Conservation (phyloP, 2,888 invertebrate genomes). For the Orthosia incerta region DNA sequence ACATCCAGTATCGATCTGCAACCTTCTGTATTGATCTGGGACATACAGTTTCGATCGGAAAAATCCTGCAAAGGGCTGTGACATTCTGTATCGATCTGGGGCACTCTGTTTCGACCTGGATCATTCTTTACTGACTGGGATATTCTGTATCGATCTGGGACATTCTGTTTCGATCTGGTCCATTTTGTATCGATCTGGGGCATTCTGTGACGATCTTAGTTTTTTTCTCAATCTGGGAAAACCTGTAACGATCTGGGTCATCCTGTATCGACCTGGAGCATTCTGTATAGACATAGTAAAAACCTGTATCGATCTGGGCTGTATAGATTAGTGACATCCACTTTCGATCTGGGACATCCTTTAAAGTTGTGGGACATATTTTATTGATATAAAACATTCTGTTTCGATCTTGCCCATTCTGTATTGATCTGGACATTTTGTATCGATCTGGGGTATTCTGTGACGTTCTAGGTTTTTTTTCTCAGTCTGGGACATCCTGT, state of each 20-base stretch:
- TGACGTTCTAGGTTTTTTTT: not conserved
- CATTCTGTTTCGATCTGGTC: too few species aligned
- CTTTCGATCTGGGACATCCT: not conserved
- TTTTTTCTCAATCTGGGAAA: not conserved
- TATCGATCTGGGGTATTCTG: not conserved
- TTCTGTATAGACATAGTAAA: too few species aligned
- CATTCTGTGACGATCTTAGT: too few species aligned
- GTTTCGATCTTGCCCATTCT: not conserved
- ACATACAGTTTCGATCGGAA: not conserved
- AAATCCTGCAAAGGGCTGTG: not conserved
- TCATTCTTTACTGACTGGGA: not conserved
- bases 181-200: too few species aligned
- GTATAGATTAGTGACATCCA: not conserved
- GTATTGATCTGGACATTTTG: too few species aligned
- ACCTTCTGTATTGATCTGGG: not conserved
- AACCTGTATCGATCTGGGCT: not conserved
- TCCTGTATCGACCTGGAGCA: not conserved
- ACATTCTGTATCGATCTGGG: not conserved
- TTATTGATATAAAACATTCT: not conserved
- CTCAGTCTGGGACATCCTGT: not conserved
- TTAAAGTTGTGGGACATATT: not conserved
- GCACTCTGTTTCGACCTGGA: too few species aligned
- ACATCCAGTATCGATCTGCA: not conserved
- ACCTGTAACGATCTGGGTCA: not conserved
- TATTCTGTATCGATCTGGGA: too few species aligned